These are phyloP conservation scores for Pogonognathellus flavescens DNA, from an alignment of 1,140 invertebrate species.

Conservation along the genomic window DNA sequence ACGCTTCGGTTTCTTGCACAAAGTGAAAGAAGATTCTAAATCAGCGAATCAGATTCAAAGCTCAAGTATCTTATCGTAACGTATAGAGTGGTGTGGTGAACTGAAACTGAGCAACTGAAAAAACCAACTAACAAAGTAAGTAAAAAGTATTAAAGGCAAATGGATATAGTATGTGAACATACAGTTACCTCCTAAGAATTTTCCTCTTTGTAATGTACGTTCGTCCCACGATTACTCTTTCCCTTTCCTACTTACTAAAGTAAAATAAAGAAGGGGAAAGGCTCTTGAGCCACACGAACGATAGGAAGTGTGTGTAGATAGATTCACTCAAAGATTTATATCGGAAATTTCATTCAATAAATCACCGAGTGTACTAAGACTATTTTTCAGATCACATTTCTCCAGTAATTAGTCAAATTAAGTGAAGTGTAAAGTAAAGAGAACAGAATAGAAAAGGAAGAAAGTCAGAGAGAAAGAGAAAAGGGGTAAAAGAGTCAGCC, in stretches of 20 bases:
- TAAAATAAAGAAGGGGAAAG: not conserved
- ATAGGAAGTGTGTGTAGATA: slow-evolving; percentile 23
- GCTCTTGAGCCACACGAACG: not conserved
- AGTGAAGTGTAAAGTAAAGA: slow-evolving; percentile 59
- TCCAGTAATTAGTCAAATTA: slow-evolving; percentile 62
- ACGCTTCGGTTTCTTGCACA: slow-evolving; percentile 39
- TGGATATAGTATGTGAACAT: not conserved
- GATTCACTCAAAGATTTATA: slow-evolving; percentile 57
- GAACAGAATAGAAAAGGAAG: slow-evolving; percentile 21
- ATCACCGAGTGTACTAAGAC: slow-evolving; percentile 53
- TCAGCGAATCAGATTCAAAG: slow-evolving; percentile 35
- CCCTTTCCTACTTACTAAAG: too few relatives aligned
- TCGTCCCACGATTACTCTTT: too few relatives aligned
- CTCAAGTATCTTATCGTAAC: slow-evolving; percentile 29
- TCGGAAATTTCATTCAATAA: slow-evolving; percentile 58
- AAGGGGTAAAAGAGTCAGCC: slow-evolving; percentile 7
- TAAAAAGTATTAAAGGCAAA: slow-evolving; percentile 26
- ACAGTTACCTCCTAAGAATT: not conserved
- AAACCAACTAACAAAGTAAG: not conserved
- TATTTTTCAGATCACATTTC: slow-evolving; percentile 60
- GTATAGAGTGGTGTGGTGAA: not conserved
- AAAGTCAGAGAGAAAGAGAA: not conserved
- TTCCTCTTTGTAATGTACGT: too few relatives aligned
- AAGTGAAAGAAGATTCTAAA: slow-evolving; percentile 48
- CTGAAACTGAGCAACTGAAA: not conserved